Evolutionary conservation across 35 echinoderm and acorn worm species (phyloP), one percentile per base, ranked within the genome.

Genomic region (Stichopus chloronotus): DNA sequence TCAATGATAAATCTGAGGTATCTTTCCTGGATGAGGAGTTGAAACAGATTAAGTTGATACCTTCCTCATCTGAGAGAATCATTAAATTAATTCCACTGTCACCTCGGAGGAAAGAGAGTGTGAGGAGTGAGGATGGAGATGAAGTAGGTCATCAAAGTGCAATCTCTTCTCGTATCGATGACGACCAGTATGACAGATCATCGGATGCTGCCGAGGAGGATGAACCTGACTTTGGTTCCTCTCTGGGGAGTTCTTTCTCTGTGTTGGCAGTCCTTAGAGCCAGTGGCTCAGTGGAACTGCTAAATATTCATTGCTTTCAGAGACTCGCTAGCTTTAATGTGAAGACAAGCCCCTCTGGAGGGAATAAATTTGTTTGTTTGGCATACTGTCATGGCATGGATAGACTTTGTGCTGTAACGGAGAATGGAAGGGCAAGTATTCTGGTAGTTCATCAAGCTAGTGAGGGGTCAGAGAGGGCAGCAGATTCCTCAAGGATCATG

Each of bases 191-290:
- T 56, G 90, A 91, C 72, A 57, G 71, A 20, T 91, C 90, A 0
- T 91, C 90, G 20, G 90, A 91, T 79, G 90, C 71, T 57, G 90
- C 90, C 5, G 90, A 91, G 76, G 90, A 91, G 53, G 90, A 91
- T 55, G 90, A 91, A 91, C 69, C 90, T 10, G 90, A 91, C 22
- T 91, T 59, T 59, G 90, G 76, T 58, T 91, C 90, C 10, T 59
- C 71, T 43, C n/a, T 78, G 5, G 71, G 55, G 7, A 91, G 52
- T 52, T 79, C 69, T 16, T 59, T 59, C 16, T 78, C 69, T 21
- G 69, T 91, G 14, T 19, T 91, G 53, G 90, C 76, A 57, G 69
- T 91, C 52, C 53, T 91, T 19, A 55, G 53, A 10, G 69, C 90
- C 55, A 78, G 25, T 53, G 90, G 90, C 16, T 59, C 69, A n/a